Conservation (phyloP, 1,140 invertebrate genomes). For the Listronotus oregonensis region DNA sequence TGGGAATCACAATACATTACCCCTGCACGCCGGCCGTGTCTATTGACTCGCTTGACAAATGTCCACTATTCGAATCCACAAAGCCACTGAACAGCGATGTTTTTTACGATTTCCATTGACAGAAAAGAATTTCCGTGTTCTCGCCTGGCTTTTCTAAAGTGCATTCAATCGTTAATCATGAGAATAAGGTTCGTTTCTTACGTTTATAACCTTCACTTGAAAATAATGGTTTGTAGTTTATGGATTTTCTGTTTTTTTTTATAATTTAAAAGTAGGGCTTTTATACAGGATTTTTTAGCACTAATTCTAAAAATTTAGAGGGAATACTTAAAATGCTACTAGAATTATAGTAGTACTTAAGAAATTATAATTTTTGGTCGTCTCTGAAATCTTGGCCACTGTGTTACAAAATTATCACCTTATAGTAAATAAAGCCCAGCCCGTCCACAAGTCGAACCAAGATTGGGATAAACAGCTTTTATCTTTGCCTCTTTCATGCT, state of each 20-base stretch:
- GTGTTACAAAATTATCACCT: no score
- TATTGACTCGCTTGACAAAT: slow-evolving; percentile 52
- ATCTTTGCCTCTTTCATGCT: no score
- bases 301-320: no score
- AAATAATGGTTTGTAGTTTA: slow-evolving; percentile 39
- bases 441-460: no score
- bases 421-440: no score
- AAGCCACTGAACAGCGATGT: slow-evolving; percentile 45
- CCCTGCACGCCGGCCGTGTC: slow-evolving; percentile 36
- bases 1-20: slow-evolving; percentile 52
- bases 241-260: slow-evolving; percentile 4
- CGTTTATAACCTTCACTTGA: slow-evolving; percentile 39
- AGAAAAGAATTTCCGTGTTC: slow-evolving; percentile 54
- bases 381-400: no score
- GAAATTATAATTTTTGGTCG: no score
- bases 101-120: slow-evolving; percentile 48
- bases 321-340: no score
- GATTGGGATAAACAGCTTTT: no score
- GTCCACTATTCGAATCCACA: slow-evolving; percentile 49
- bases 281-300: no score
- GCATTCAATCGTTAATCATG: slow-evolving; percentile 55
- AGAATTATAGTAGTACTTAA: no score
- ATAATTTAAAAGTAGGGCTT: no score
- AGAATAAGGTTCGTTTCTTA: slow-evolving; percentile 48
- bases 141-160: slow-evolving; percentile 50